Evolutionary conservation across 2,113 vertebrate genomes (phyloP), one percentile per base, ranked within the genome.

Genomic region (Pagrus major): DNA sequence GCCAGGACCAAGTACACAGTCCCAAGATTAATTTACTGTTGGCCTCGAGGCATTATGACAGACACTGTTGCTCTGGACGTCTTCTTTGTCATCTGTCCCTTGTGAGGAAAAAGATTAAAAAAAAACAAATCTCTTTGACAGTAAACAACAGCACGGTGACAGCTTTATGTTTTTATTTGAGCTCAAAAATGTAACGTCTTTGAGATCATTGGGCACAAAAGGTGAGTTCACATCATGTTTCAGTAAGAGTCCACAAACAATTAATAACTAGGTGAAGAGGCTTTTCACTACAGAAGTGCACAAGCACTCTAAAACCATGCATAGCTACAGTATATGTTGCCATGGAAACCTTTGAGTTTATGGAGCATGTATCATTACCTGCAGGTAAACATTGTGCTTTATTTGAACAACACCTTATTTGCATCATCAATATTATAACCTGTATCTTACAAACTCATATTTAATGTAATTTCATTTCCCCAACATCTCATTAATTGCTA

Each of bases 171-270:
- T 78, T 94, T 92, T 94, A 91, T 93, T 92, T 84, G 46, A 90
- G 84, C 75, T 88, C 76, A 87, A 84, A 91, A 85, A 87, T 70
- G 27, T 54, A 15, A 75, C 8, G 75, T 84, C 69, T 87, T 52
- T 52, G 37, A 88, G 86, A 68, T 87, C 71, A 66, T 73, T 46
- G 83, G 91, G 92, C 91, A 92, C 92, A 92, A 86, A 92, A 92
- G 90, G 90, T 92, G 88, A 90, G 78, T 89, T 89, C 85, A 92
- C 83, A 88, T 87, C 59, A 86, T 83, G 72, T 90, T 82, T 87
- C 70, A 83, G 55, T 77, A 70, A 75, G 29, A 73, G 75, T 80
- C 44, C 59, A 89, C 74, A 81, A 65, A 88, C 70, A 47, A 27
- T 59, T 77, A 68, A 73, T 77, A 68, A 73, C 78, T 61, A 83